Conservation (phyloP, 2,113 vertebrate species). For the Cavia aperea region DNA sequence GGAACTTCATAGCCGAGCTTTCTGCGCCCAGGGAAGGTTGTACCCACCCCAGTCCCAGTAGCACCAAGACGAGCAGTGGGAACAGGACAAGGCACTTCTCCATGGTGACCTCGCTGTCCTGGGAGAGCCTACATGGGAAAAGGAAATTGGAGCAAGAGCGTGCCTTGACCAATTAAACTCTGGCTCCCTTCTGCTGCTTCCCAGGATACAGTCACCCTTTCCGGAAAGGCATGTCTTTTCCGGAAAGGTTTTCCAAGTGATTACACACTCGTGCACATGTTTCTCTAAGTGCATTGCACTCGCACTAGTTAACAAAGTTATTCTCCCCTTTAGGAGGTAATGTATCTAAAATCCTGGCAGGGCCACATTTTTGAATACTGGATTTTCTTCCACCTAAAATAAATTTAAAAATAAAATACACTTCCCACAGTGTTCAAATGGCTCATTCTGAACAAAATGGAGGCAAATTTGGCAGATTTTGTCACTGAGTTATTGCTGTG, state of each 20-base stretch:
- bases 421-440: not conserved
- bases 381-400: not conserved
- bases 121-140: not conserved
- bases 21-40: slow-evolving; percentile 44
- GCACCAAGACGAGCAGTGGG: slow-evolving; percentile 21
- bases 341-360: slow-evolving; percentile 2
- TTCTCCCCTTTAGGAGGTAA: not conserved
- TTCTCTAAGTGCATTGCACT: not conserved
- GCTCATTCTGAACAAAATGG: slow-evolving; percentile 20
- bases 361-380: not conserved
- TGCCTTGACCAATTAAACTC: not conserved
- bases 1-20: not conserved
- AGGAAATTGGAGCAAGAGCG: not conserved
- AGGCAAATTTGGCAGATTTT: not conserved
- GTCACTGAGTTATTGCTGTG: not conserved
- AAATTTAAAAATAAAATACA: slow-evolving; percentile 8
- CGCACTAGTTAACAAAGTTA: not conserved
- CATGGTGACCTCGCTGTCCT: not conserved
- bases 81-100: slow-evolving; percentile 8
- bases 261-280: no score
- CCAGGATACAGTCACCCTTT: not conserved
- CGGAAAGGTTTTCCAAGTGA: not conserved
- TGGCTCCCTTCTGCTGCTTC: not conserved
- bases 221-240: not conserved
- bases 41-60: slow-evolving; percentile 13